These are phyloP conservation scores for Actinostola sp. DNA, from an alignment of 92 coral and sea anemone genomes.

Conservation along the genomic window DNA sequence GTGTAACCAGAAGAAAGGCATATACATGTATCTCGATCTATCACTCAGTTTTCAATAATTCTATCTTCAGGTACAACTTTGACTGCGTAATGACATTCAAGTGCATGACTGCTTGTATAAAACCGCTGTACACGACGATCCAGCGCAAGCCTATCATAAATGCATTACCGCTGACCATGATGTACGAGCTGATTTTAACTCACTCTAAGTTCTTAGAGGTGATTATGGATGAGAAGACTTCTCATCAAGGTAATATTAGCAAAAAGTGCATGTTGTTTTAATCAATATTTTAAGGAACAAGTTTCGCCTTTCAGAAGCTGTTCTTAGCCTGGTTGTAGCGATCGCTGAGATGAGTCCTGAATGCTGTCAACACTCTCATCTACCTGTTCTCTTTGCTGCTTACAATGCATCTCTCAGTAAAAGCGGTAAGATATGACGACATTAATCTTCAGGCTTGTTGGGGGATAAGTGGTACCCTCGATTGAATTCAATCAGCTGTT, in stretches of 20 bases:
- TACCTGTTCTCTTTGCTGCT: constrained; percentile 78
- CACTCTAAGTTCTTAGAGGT: constrained; percentile 86
- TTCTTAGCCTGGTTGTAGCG: constrained; percentile 66
- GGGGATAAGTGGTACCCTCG: no score
- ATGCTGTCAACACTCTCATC: constrained; percentile 71
- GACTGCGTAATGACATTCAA: constrained; percentile 42
- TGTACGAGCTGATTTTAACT: constrained; percentile 79
- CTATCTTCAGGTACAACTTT: constrained; percentile 52
- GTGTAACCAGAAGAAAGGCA: no score
- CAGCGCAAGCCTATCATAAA: constrained; percentile 1
- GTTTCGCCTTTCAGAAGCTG: constrained; percentile 71
- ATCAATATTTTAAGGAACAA: no score
- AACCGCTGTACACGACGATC: constrained; percentile 46
- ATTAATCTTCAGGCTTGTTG: no score
- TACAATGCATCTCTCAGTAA: constrained; percentile 65
- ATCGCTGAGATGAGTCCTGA: constrained; percentile 73
- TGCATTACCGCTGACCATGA: constrained; percentile 63
- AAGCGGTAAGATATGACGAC: constrained; percentile 71
- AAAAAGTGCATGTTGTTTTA: constrained; percentile 1
- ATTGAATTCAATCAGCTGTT: no score
- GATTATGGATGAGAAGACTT: constrained; percentile 39
- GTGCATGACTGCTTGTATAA: constrained; percentile 51
- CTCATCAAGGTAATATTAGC: not conserved
- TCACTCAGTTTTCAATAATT: not conserved
- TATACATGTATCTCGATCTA: not conserved